phyloP scores from a whole-genome alignment of 2,797 vertebrate genomes.

The Fistularia commersonii region DNA sequence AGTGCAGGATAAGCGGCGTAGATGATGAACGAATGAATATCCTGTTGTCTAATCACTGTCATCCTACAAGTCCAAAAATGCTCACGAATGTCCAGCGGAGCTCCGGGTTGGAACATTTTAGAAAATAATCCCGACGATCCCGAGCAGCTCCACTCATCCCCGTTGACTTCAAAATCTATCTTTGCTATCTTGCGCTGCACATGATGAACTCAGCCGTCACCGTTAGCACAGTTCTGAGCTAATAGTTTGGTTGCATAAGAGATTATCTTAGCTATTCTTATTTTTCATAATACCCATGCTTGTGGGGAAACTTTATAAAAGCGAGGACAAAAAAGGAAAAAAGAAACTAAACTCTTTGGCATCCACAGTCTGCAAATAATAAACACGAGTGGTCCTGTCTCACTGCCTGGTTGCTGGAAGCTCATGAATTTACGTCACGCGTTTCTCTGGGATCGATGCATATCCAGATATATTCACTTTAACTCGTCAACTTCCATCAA shows the following conservation, averaged over 20 bases:
- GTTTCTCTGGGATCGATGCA: constrained; percentile 10
- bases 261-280: constrained; percentile 45
- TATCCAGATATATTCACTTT: too few relatives aligned
- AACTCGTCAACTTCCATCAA: too few relatives aligned
- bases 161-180: too few relatives aligned
- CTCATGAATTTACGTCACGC: constrained; percentile 23
- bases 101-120: too few relatives aligned
- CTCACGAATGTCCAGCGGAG: too few relatives aligned
- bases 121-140: too few relatives aligned
- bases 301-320: constrained; percentile 25
- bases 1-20: too few relatives aligned
- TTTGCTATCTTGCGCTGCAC: too few relatives aligned
- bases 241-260: constrained; percentile 48
- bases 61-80: too few relatives aligned
- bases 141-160: too few relatives aligned
- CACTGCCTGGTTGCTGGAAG: constrained; percentile 10
- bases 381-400: background rate
- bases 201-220: background rate
- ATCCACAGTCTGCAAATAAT: background rate
- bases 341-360: constrained; percentile 5
- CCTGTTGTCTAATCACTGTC: too few relatives aligned
- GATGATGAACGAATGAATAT: too few relatives aligned
- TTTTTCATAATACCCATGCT: constrained; percentile 25
- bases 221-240: constrained; percentile 19
- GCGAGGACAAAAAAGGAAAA: background rate